Evolutionary conservation across 2,797 vertebrate species (phyloP).

Genomic region (Danio kyathit): DNA sequence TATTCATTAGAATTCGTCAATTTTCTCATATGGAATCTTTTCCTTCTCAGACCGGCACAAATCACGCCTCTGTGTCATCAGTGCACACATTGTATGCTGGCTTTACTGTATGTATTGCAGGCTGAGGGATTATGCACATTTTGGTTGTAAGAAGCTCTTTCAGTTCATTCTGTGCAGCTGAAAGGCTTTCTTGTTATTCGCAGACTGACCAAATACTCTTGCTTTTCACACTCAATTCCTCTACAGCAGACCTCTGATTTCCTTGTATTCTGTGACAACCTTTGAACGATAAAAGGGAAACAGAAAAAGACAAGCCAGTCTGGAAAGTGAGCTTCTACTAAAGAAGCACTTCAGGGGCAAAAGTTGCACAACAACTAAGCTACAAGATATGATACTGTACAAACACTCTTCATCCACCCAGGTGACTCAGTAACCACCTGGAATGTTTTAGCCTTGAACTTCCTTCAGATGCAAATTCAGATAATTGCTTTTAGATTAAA

Average conservation of each 20-base stretch:
- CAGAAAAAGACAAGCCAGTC: not conserved
- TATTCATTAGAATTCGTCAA: not conserved
- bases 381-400: not conserved
- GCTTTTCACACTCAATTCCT: not conserved
- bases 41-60: conserved; percentile 13
- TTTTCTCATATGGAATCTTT: conserved; percentile 1
- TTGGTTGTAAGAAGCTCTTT: conserved; percentile 33
- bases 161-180: conserved; percentile 7
- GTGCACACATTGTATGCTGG: conserved; percentile 14
- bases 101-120: conserved; percentile 21
- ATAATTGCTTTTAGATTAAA: not conserved
- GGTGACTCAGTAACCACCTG: not conserved
- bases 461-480: not conserved
- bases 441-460: not conserved
- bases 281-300: not conserved
- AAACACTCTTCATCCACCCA: not conserved
- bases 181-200: conserved; percentile 46
- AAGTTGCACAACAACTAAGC: not conserved
- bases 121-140: conserved; percentile 28
- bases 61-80: conserved; percentile 27
- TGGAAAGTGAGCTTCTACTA: not conserved
- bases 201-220: conserved; percentile 13
- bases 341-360: not conserved
- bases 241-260: not conserved
- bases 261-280: not conserved